These are phyloP conservation scores for Parauchenoglanis ngamensis DNA, from an alignment of 2,797 vertebrate species.

Conservation along the genomic window DNA sequence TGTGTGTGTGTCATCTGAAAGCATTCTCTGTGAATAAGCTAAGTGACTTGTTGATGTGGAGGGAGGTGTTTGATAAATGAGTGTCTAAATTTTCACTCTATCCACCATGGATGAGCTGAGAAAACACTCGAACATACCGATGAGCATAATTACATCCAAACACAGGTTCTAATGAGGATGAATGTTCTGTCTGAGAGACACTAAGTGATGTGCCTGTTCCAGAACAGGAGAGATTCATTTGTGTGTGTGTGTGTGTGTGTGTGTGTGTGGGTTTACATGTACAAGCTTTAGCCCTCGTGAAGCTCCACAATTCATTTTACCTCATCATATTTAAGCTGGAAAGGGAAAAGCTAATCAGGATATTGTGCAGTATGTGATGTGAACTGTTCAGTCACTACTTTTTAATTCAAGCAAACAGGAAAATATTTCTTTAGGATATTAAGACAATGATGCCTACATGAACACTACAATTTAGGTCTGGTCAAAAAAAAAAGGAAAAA, in stretches of 20 bases:
- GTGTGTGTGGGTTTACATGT: conserved; percentile 40
- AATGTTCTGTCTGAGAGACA: conserved; percentile 50
- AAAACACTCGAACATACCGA: conserved; percentile 42
- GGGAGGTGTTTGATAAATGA: conserved; percentile 41
- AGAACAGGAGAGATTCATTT: conserved; percentile 30
- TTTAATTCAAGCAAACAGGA: background rate
- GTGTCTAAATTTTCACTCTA: conserved; percentile 31
- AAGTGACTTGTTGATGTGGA: conserved; percentile 29
- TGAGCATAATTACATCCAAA: conserved; percentile 45
- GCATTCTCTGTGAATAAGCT: conserved; percentile 24
- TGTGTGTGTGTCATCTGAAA: conserved; percentile 13
- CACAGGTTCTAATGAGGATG: conserved; percentile 51
- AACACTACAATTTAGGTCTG: background rate
- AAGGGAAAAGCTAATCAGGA: background rate
- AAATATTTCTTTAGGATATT: background rate
- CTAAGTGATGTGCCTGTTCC: conserved; percentile 46
- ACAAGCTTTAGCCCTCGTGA: background rate
- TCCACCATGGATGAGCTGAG: conserved; percentile 43
- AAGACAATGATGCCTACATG: background rate
- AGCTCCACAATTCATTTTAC: background rate
- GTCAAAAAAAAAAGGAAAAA: too few relatives aligned
- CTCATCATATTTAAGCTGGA: conserved; percentile 17
- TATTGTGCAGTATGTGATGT: background rate
- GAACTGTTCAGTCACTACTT: background rate
- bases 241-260: conserved; percentile 39